These are phyloP conservation scores for Dinocampus coccinellae DNA, from an alignment of 2,888 invertebrate genomes.

Conservation along the genomic window DNA sequence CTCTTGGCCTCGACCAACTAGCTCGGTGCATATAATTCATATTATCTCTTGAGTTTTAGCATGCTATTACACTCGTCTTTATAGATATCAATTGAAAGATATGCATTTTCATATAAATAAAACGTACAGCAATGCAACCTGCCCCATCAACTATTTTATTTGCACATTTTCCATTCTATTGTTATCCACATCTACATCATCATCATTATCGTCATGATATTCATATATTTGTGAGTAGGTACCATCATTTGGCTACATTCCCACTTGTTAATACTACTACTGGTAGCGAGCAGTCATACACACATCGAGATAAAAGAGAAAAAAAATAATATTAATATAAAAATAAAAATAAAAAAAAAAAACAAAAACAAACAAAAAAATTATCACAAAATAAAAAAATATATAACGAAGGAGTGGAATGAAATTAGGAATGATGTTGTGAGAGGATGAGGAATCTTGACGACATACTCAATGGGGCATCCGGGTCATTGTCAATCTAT, in stretches of 20 bases:
- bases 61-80: constrained; percentile 26
- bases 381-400: too few species aligned
- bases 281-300: background rate
- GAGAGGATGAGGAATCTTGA: constrained; percentile 24
- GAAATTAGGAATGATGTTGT: constrained; percentile 5
- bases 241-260: background rate
- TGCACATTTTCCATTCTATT: too few species aligned
- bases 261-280: background rate
- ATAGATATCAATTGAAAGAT: constrained; percentile 9
- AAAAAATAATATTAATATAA: background rate
- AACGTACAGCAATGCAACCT: too few species aligned
- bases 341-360: background rate
- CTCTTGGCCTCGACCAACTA: constrained; percentile 66
- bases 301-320: background rate
- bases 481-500: constrained; percentile 67
- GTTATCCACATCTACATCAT: background rate
- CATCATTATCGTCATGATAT: background rate
- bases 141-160: too few species aligned
- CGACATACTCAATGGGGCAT: constrained; percentile 52
- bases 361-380: background rate
- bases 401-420: background rate
- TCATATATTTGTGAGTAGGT: background rate
- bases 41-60: constrained; percentile 58
- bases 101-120: background rate
- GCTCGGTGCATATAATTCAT: constrained; percentile 61